phyloP scores from a whole-genome alignment of 2,888 invertebrate species.

The Cancer borealis region DNA sequence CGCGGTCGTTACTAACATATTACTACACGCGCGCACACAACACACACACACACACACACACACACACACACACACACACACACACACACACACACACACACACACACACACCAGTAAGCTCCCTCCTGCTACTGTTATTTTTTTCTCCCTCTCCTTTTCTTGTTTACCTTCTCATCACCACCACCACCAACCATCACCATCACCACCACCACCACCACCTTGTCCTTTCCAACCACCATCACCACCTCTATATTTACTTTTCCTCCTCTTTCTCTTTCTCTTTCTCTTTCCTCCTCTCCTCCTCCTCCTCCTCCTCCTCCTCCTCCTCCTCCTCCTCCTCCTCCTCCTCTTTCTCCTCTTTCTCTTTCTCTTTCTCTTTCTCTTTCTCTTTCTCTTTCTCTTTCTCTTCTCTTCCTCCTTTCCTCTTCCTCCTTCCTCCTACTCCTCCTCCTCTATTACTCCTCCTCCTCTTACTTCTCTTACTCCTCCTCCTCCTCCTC shows the following conservation, averaged over 20 bases:
- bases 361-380: not conserved
- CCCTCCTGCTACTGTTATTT: not conserved
- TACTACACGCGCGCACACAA: not conserved
- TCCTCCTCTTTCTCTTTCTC: not conserved
- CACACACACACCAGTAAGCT: not conserved
- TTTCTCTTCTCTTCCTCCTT: no score
- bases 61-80: not conserved
- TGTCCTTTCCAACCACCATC: not conserved
- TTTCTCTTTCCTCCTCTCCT: not conserved
- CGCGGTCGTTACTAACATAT: no score
- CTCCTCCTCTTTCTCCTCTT: not conserved
- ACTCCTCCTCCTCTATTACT: not conserved
- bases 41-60: not conserved
- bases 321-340: slow-evolving; percentile 21
- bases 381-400: no score
- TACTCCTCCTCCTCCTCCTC: no score
- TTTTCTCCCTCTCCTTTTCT: not conserved
- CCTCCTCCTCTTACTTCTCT: no score
- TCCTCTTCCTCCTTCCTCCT: no score
- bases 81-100: not conserved
- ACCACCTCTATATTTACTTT: not conserved
- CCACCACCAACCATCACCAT: not conserved
- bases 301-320: not conserved
- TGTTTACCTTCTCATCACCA: not conserved
- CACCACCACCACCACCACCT: not conserved